Evolutionary conservation across 2,888 invertebrate genomes (phyloP).

Genomic region (Synanthedon formicaeformis): DNA sequence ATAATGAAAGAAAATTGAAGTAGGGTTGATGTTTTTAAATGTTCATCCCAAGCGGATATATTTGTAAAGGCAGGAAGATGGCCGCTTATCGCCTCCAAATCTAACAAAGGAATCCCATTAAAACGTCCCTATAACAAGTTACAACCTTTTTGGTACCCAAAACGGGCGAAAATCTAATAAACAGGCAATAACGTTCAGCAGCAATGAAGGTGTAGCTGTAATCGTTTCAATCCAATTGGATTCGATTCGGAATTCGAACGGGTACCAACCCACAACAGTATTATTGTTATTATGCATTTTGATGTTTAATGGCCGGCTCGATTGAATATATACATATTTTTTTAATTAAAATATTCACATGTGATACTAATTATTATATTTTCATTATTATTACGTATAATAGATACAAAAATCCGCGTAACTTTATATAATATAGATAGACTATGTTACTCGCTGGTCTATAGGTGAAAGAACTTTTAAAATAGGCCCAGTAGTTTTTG

Average conservation of each 20-base stretch:
- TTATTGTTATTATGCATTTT: not conserved
- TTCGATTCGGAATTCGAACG: slow-evolving; percentile 39
- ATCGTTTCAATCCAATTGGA: slow-evolving; percentile 40
- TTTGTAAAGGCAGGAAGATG: not conserved
- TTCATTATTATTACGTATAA: too few species aligned
- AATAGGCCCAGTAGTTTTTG: too few species aligned
- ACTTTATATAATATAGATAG: too few species aligned
- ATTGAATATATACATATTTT: not conserved
- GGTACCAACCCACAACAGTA: slow-evolving; percentile 8
- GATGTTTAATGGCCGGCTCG: not conserved
- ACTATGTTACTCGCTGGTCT: too few species aligned
- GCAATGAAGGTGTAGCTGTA: slow-evolving; percentile 44
- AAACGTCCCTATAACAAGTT: slow-evolving; percentile 24
- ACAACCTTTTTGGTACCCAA: slow-evolving; percentile 25
- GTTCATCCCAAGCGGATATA: too few species aligned
- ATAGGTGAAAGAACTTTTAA: too few species aligned
- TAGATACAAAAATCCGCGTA: too few species aligned
- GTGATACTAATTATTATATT: too few species aligned
- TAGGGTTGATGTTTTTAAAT: too few species aligned
- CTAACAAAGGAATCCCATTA: slow-evolving; percentile 12
- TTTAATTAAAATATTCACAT: too few species aligned
- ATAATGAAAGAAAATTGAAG: too few species aligned
- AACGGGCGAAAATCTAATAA: slow-evolving; percentile 31
- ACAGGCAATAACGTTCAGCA: slow-evolving; percentile 39
- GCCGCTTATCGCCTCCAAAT: not conserved